Evolutionary conservation across 2,888 invertebrate genomes (phyloP), one percentile per base, ranked within the genome.

Genomic region (Conchocele bisecta): DNA sequence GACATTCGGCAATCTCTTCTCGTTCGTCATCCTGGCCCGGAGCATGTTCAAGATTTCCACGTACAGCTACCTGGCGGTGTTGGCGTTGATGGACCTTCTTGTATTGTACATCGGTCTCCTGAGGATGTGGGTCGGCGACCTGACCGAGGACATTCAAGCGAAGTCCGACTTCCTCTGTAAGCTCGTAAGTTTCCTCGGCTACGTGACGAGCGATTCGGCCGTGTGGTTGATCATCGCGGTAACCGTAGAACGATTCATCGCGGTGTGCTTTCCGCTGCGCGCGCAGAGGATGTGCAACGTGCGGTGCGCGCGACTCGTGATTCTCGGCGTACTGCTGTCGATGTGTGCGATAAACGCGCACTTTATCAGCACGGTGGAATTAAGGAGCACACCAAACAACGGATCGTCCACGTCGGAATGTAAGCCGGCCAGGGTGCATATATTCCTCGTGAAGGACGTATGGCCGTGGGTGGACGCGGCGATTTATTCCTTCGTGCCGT

Each of bases 201-300:
- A 88, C 58, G 84, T 87, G 39, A 81, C 83, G 57, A 90, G 90
- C 60, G 89, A 89, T 57, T 81, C 88, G 31, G 88, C 89, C 1
- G 90, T 89, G 0, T 90, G 90, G 90, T 77, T 90, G 11, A 90
- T 90, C 44, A 86, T 90, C 17, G 89, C 89, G 0, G 87, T 90
- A 4, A 90, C 90, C 0, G 83, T 88, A n/a, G 90, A 90, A 66
- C 74, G 90, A 20, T 89, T 86, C 63, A 87, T 90, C 37, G 90
- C 88, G 22, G 90, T 91, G 4, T 87, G 87, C 44, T 83, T 86
- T 56, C 91, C 91, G 3, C 83, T 90, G 20, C 76, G 83, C 57
- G 89, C 89, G 7, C 85, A 78, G 42, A 54, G 79, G 13, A 83
- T 90, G 76, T 90, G 89, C 69, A 88, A 85, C 54, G 79, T 83